phyloP scores from a whole-genome alignment of 2,113 vertebrate species.

The Scytalopus superciliaris region DNA sequence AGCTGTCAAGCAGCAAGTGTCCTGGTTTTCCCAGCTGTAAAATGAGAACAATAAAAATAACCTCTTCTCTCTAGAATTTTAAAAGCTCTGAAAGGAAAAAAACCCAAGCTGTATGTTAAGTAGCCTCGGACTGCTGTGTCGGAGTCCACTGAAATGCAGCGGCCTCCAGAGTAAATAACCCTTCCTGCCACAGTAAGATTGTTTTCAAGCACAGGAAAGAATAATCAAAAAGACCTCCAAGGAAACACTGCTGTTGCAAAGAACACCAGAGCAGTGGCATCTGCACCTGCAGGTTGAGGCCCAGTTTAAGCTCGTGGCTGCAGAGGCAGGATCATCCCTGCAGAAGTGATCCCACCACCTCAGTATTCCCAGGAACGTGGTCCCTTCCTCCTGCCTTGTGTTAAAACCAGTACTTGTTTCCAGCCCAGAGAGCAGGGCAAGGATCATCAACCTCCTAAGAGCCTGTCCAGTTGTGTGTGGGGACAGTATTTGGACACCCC shows the following conservation, averaged over 20 bases:
- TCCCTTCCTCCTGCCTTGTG: neutral
- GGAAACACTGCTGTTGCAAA: neutral
- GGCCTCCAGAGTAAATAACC: neutral
- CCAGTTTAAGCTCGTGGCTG: neutral
- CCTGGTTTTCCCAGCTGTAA: neutral
- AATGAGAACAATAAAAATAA: neutral
- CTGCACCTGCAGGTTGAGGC: neutral
- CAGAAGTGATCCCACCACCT: neutral
- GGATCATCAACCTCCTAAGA: neutral
- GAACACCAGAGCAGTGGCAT: neutral
- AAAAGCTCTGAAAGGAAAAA: neutral
- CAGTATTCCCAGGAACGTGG: too few species aligned
- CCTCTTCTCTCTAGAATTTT: neutral
- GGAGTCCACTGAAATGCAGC: neutral
- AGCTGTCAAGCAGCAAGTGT: neutral
- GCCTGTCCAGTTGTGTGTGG: neutral
- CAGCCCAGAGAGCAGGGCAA: neutral
- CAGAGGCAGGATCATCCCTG: neutral
- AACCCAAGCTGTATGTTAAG: neutral
- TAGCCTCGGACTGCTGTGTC: neutral
- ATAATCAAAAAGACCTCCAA: neutral
- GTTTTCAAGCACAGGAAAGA: neutral
- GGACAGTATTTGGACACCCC: neutral
- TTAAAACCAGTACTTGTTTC: neutral
- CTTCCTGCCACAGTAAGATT: neutral